These are phyloP conservation scores for Rhodinocichla rosea DNA, from an alignment of 2,113 vertebrate species.

Conservation along the genomic window DNA sequence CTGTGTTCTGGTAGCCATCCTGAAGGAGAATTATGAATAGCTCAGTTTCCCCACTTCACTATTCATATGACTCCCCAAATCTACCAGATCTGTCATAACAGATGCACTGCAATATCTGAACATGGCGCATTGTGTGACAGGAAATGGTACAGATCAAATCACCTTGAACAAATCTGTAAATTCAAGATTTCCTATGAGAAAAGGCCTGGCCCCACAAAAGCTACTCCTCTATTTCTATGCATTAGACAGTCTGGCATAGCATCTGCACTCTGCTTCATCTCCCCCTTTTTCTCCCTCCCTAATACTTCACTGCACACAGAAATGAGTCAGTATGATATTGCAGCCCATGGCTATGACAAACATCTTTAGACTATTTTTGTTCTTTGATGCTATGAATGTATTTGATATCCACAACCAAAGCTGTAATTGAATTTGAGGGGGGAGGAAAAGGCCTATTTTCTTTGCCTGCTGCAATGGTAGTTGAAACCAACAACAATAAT, in stretches of 20 bases:
- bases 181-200: slow-evolving; percentile 18
- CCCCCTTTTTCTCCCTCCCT: neutral
- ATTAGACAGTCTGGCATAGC: neutral
- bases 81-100: neutral
- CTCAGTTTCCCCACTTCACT: neutral
- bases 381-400: slow-evolving; percentile 2
- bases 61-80: neutral
- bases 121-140: neutral
- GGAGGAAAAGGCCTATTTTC: slow-evolving; percentile 27
- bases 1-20: neutral
- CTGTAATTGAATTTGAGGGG: slow-evolving; percentile 36
- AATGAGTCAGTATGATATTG: slow-evolving; percentile 28
- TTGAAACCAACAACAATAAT: neutral
- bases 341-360: slow-evolving; percentile 44
- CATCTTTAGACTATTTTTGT: neutral
- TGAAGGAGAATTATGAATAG: neutral
- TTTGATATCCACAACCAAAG: slow-evolving; percentile 22
- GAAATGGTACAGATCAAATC: slow-evolving; percentile 28
- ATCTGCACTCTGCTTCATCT: neutral
- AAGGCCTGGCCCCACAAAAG: neutral
- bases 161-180: slow-evolving; percentile 23
- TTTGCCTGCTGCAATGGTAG: neutral
- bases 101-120: slow-evolving; percentile 7
- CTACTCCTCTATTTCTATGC: neutral
- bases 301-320: neutral